phyloP scores from a whole-genome alignment of 2,888 invertebrate genomes.

The Bhutanitis thaidina region DNA sequence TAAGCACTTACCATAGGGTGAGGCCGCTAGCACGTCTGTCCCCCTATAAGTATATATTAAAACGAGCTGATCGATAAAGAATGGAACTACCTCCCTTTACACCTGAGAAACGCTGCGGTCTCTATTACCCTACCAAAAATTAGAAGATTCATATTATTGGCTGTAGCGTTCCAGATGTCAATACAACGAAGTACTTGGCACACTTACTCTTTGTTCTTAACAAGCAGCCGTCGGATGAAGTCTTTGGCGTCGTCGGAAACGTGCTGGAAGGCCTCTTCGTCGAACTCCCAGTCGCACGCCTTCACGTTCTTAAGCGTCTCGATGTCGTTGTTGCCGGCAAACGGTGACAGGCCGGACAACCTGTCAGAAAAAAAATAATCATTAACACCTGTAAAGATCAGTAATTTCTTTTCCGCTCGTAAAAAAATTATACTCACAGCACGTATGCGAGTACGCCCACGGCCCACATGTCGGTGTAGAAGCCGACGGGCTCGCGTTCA shows the following conservation, averaged over 20 bases:
- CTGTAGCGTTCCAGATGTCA: no score
- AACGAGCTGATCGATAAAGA: no score
- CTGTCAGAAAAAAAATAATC: conserved; percentile 60
- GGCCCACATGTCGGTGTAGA: conserved; percentile 99
- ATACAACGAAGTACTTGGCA: no score
- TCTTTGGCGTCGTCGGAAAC: conserved; percentile 99
- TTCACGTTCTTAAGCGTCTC: conserved; percentile 99
- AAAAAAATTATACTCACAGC: conserved; percentile 91
- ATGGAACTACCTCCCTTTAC: no score
- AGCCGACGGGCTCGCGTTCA: conserved; percentile 98
- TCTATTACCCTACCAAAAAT: no score
- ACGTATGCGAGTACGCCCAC: conserved; percentile 99
- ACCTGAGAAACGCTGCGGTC: no score
- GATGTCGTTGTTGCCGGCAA: conserved; percentile 98
- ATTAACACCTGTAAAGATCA: no score
- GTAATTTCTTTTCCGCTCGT: no score
- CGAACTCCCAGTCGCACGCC: conserved; percentile 99
- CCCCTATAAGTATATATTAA: no score
- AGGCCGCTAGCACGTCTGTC: no score
- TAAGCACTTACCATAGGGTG: no score
- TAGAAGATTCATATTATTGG: no score
- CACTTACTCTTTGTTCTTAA: conserved; percentile 95
- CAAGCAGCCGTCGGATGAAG: conserved; percentile 95
- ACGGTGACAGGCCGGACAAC: conserved; percentile 98
- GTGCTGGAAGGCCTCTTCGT: conserved; percentile 94